These are phyloP conservation scores for Anabacerthia variegaticeps DNA, from an alignment of 2,797 vertebrate species.

Conservation along the genomic window DNA sequence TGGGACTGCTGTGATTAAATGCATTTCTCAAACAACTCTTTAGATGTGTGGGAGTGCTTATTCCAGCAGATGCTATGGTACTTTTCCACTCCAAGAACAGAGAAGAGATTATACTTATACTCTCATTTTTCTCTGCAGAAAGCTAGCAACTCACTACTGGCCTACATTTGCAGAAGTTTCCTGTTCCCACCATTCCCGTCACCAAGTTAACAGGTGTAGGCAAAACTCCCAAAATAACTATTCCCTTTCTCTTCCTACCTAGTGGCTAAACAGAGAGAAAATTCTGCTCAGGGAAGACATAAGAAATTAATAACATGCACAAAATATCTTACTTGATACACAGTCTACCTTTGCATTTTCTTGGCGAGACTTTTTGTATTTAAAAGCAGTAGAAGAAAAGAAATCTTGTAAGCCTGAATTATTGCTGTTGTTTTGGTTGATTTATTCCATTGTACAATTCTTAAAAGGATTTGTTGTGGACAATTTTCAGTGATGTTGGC, in stretches of 20 bases:
- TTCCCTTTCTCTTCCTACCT: not conserved
- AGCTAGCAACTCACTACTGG: not conserved
- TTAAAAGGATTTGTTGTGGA: not conserved
- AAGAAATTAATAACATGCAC: not conserved
- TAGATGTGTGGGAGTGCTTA: not conserved
- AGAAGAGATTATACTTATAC: not conserved
- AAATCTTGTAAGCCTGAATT: not conserved
- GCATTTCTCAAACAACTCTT: not conserved
- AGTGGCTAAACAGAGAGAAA: not conserved
- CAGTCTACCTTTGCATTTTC: not conserved
- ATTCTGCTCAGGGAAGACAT: not conserved
- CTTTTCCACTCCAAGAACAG: not conserved
- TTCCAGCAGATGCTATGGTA: not conserved
- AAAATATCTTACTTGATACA: not conserved
- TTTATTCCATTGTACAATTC: not conserved
- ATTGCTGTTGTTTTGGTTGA: not conserved
- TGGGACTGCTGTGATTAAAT: not conserved
- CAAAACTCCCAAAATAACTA: not conserved
- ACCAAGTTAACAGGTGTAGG: not conserved
- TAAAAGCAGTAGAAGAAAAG: not conserved
- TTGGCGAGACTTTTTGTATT: not conserved
- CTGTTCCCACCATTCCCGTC: not conserved
- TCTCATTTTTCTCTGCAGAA: not conserved
- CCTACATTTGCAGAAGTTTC: not conserved
- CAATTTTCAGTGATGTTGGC: not conserved